Evolutionary conservation across 2,113 vertebrate genomes (phyloP).

Genomic region (Melanerpes formicivorus): DNA sequence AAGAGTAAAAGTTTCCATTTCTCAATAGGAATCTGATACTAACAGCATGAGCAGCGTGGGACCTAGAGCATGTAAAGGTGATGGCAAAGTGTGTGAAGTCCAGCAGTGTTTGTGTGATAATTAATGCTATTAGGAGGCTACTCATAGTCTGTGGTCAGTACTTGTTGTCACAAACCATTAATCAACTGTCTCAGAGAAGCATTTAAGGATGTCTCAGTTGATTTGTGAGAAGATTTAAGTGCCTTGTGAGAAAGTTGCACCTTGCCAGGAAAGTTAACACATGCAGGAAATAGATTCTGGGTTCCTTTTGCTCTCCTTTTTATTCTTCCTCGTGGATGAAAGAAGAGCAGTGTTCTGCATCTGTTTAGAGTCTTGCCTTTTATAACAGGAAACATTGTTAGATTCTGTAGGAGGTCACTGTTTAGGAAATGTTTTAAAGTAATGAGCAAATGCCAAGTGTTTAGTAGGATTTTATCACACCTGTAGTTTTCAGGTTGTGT

Average conservation of each 20-base stretch:
- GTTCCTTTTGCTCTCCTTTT: neutral
- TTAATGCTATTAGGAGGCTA: neutral
- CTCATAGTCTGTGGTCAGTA: neutral
- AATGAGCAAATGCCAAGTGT: neutral
- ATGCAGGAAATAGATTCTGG: neutral
- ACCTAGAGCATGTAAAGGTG: slow-evolving; percentile 1
- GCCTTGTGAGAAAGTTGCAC: neutral
- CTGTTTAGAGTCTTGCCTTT: neutral
- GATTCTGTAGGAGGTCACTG: neutral
- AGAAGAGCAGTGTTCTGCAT: neutral
- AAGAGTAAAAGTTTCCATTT: slow-evolving; percentile 8
- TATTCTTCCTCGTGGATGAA: neutral
- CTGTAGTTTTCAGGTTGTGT: neutral
- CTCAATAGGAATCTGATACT: slow-evolving; percentile 5
- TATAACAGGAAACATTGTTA: neutral
- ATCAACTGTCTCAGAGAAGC: neutral
- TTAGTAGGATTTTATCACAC: neutral
- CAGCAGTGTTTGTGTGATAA: neutral
- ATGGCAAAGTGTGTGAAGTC: neutral
- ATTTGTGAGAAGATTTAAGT: neutral
- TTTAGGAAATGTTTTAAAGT: neutral
- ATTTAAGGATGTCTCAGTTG: neutral
- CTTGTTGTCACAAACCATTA: neutral
- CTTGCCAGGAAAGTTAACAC: neutral
- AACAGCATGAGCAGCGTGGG: neutral